Evolutionary conservation across 2,113 vertebrate species (phyloP).

Genomic region (Scytalopus superciliaris): DNA sequence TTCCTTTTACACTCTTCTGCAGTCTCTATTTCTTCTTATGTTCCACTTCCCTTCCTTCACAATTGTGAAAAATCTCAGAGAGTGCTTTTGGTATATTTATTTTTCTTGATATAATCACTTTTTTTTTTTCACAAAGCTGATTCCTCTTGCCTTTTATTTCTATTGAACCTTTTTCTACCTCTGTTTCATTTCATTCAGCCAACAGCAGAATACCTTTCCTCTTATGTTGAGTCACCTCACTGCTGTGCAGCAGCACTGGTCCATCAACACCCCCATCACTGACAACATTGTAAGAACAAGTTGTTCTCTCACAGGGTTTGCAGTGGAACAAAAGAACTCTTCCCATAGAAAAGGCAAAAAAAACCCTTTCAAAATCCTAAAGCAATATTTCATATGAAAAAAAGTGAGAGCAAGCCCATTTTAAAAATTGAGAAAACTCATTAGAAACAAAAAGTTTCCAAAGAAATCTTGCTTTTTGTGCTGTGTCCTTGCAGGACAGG

Average conservation of each 20-base stretch:
- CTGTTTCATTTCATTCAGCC: neutral
- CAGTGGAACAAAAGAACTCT: neutral
- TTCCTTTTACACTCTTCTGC: neutral
- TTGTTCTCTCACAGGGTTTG: neutral
- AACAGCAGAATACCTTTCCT: neutral
- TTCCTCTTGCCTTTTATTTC: neutral
- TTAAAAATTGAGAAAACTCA: neutral
- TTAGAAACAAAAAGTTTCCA: neutral
- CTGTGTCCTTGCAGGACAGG: neutral
- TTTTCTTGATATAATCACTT: neutral
- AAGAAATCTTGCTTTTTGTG: neutral
- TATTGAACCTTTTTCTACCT: neutral
- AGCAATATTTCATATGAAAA: neutral
- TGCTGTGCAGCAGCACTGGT: neutral
- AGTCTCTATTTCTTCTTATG: neutral
- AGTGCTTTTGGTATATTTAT: neutral
- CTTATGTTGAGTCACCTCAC: neutral
- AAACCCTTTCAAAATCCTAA: neutral
- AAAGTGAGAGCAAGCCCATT: neutral
- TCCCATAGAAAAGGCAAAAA: neutral
- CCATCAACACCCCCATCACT: fast-evolving
- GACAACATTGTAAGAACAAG: neutral
- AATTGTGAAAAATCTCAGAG: neutral
- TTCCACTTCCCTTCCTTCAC: neutral
- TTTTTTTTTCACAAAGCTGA: neutral